Percentiles rank a stretch among this genome's conserved stretches.
phyloP scores from a whole-genome alignment of 2,797 vertebrate genomes.

The Cephalopachus bancanus region DNA sequence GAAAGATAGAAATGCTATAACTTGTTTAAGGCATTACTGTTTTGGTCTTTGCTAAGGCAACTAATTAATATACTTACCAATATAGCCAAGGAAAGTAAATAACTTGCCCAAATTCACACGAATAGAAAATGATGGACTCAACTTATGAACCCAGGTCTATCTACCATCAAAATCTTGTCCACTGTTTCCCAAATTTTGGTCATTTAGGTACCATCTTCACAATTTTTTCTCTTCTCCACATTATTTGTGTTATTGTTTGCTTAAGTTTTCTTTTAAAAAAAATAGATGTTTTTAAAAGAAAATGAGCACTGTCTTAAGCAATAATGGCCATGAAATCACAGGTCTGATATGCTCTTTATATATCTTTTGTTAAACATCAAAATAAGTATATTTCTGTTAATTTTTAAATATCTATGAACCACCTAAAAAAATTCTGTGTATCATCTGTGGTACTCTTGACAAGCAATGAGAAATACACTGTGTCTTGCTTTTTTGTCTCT shows the following conservation, averaged over 20 bases:
- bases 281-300: conserved; percentile 45
- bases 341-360: conserved; percentile 7
- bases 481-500: conserved; percentile 31
- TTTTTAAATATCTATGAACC: background rate
- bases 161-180: background rate
- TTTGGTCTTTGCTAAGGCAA: conserved; percentile 59
- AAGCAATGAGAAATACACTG: conserved; percentile 36
- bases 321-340: conserved; percentile 52
- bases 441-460: background rate
- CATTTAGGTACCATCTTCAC: background rate
- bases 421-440: conserved; percentile 37
- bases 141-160: conserved; percentile 12
- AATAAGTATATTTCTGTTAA: conserved; percentile 32
- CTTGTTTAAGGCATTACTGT: conserved; percentile 12
- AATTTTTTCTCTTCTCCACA: background rate
- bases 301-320: background rate
- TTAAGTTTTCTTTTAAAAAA: conserved; percentile 36
- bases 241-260: conserved; percentile 11
- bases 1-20: conserved; percentile 27
- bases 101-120: too few species aligned
- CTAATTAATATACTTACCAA: background rate
- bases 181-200: conserved; percentile 37
- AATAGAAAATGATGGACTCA: background rate
- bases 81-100: background rate
- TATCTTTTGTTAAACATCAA: conserved; percentile 33